Evolutionary conservation across 2,797 vertebrate genomes (phyloP).

Genomic region (Mycteria americana): DNA sequence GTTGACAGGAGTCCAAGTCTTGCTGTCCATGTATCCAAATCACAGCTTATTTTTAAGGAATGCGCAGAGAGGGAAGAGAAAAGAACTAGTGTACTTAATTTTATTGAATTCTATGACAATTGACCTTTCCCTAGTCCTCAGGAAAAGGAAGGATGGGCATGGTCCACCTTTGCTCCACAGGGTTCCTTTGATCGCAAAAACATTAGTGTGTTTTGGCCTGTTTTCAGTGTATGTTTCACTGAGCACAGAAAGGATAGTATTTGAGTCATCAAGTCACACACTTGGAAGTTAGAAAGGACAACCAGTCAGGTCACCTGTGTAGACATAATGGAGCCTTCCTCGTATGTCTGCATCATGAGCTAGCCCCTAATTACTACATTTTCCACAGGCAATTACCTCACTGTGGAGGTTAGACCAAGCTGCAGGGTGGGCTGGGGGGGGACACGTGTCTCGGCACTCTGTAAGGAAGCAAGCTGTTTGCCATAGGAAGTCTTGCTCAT

Average conservation of each 20-base stretch:
- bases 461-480: background rate
- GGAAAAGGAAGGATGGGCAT: background rate
- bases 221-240: background rate
- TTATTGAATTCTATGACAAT: background rate
- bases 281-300: background rate
- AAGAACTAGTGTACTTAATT: background rate
- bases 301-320: background rate
- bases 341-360: background rate
- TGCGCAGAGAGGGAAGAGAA: background rate
- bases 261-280: background rate
- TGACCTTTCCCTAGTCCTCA: background rate
- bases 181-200: background rate
- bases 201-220: background rate
- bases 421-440: rapidly evolving
- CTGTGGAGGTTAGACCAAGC: background rate
- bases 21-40: background rate
- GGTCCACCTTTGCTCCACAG: background rate
- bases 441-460: background rate
- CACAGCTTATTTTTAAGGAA: background rate
- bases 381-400: background rate
- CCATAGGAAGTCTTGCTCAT: background rate
- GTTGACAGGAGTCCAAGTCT: background rate
- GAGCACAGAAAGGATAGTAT: background rate
- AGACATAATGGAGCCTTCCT: background rate
- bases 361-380: background rate